A percentile compares a stretch with the other conserved stretches of the same genome.
phyloP scores from a whole-genome alignment of 2,797 vertebrate genomes.

The Dendrocincla tyrannina region DNA sequence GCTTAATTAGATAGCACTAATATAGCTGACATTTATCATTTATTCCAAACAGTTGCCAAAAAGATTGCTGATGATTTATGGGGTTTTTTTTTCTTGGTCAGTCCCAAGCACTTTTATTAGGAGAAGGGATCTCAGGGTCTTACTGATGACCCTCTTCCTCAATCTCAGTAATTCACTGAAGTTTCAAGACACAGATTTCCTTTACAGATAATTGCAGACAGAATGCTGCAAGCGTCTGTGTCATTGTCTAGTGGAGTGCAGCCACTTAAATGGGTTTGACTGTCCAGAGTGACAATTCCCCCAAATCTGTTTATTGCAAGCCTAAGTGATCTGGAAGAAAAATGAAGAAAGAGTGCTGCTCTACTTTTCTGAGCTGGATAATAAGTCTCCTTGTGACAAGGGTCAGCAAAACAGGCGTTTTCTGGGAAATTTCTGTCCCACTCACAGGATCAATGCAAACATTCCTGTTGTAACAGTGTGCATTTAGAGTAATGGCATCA shows the following conservation, averaged over 20 bases:
- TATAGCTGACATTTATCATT: not conserved
- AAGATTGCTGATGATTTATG: not conserved
- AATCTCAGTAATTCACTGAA: not conserved
- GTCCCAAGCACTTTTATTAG: not conserved
- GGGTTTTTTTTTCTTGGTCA: not conserved
- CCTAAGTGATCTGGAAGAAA: not conserved
- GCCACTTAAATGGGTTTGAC: not conserved
- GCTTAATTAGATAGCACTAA: not conserved
- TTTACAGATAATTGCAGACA: not conserved
- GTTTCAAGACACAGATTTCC: not conserved
- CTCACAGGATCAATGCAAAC: not conserved
- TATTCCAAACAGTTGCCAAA: not conserved
- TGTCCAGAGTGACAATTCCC: not conserved
- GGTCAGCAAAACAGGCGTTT: not conserved
- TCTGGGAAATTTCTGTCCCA: not conserved
- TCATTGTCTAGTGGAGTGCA: not conserved
- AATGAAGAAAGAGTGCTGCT: not conserved
- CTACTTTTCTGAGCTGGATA: not conserved
- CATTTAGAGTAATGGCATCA: not conserved
- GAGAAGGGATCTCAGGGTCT: not conserved
- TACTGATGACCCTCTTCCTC: not conserved
- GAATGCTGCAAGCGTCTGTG: not conserved
- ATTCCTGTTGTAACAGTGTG: not conserved
- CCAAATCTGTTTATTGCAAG: not conserved
- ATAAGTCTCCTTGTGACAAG: not conserved